Evolutionary conservation across 2,113 vertebrate species (phyloP), one percentile per base, ranked within the genome.

Genomic region (Psammodynastes pulverulentus): DNA sequence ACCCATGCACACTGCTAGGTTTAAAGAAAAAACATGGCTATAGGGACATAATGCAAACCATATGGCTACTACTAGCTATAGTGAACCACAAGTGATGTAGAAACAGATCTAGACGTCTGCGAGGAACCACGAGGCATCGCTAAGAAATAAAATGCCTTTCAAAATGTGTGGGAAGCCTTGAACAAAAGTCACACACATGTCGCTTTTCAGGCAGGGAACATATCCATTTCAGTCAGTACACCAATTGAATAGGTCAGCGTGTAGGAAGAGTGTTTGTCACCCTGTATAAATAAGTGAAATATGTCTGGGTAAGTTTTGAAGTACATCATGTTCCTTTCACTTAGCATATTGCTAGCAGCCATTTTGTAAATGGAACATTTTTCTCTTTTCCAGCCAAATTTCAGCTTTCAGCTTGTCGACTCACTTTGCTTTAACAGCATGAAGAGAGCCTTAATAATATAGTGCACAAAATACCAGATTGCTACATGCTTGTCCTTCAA

Each of bases 131-230:
- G 45, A 92, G 53, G 53, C 92, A 54, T 62, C 34, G 46, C 3
- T 34, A 24, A 86, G 43, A 9, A 94, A 46, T 53, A 94, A 94
- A 19, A 84, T 29, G 94, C 3, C 89, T 93, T 2, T 51, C 90
- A 88, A 15, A 15, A n/a, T 8, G 93, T 29, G 87, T 84, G 91
- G 85, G 91, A n/a, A 90, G 49, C 23, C 51, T 86, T 9, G 58
- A 91, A 21, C 7, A 49, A 34, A 49, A 94, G 48, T 86, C 1
- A 1, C 39, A 15, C 54, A 91, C 12, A 90, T 9, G 24, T 95
- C 93, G 90, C 48, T n/a, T 88, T 94, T 58, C 23, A 12, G 79
- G 62, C 87, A 89, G 52, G 43, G 86, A 93, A 93, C 86, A 88
- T 49, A 87, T 49, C 15, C 53, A 87, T 91, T 92, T 90, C n/a